A percentile compares a stretch with the other conserved stretches of the same genome.
These are phyloP conservation scores for Caenorhabditis latens DNA, from an alignment of 1,140 invertebrate species.

Conservation along the genomic window DNA sequence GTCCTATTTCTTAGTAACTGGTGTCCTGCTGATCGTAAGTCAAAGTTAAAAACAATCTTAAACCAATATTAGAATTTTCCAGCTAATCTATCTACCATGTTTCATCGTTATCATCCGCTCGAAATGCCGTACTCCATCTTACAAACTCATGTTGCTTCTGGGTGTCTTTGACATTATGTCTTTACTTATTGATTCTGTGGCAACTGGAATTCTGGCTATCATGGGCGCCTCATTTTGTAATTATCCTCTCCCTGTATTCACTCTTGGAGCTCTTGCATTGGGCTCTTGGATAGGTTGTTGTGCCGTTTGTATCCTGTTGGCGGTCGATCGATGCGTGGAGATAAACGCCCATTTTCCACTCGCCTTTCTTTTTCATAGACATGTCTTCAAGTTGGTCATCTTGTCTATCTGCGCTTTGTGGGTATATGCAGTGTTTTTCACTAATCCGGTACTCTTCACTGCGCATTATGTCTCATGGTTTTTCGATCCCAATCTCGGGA, in stretches of 20 bases:
- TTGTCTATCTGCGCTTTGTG: neutral
- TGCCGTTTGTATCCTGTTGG: constrained; percentile 7
- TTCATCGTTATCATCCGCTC: neutral
- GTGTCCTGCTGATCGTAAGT: neutral
- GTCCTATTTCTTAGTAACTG: neutral
- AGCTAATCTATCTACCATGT: constrained; percentile 85
- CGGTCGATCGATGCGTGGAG: constrained; percentile 29
- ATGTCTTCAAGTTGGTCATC: neutral
- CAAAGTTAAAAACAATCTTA: neutral
- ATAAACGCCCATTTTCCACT: neutral
- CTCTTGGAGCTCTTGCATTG: neutral
- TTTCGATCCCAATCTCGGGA: constrained; percentile 7
- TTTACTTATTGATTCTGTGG: constrained; percentile 7
- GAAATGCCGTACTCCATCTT: constrained; percentile 16
- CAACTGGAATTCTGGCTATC: constrained; percentile 24
- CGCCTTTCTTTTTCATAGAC: neutral
- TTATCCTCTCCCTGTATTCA: neutral
- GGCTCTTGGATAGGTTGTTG: neutral
- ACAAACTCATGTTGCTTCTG: constrained; percentile 43
- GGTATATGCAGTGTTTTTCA: neutral
- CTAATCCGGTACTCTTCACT: constrained; percentile 17
- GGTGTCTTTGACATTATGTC: constrained; percentile 43
- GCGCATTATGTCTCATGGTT: neutral
- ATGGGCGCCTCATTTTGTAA: constrained; percentile 31
- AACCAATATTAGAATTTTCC: neutral